phyloP scores from a whole-genome alignment of 2,113 vertebrate species.

The Pterocles gutturalis region DNA sequence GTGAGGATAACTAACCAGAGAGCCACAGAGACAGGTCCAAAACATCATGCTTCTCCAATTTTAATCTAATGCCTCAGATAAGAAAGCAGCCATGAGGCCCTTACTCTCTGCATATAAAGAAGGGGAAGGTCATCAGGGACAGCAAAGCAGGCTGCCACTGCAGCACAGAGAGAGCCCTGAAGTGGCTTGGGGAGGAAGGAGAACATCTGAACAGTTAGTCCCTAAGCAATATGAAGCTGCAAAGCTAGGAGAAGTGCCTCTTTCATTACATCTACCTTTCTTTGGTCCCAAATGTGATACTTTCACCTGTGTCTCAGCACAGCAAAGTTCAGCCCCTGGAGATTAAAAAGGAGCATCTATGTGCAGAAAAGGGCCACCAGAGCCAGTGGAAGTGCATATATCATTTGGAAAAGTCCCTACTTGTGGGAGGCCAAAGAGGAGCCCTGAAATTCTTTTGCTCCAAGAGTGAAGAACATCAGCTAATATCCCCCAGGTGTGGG shows the following conservation, averaged over 20 bases:
- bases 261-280: neutral
- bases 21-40: slow-evolving; percentile 4
- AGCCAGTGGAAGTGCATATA: neutral
- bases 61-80: slow-evolving; percentile 3
- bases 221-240: neutral
- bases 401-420: neutral
- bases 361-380: neutral
- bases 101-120: neutral
- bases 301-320: neutral
- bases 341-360: neutral
- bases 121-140: neutral
- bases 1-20: slow-evolving; percentile 21
- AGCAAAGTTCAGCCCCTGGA: neutral
- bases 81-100: neutral
- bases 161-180: neutral
- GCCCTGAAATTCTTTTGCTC: neutral
- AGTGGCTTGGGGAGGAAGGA: neutral
- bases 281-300: neutral
- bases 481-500: neutral
- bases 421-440: neutral
- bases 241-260: neutral
- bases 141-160: neutral
- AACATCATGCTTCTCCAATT: neutral
- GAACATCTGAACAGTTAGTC: neutral
- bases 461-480: neutral